Evolutionary conservation across 1,140 invertebrate species (phyloP).

Genomic region (Magallana angulata): DNA sequence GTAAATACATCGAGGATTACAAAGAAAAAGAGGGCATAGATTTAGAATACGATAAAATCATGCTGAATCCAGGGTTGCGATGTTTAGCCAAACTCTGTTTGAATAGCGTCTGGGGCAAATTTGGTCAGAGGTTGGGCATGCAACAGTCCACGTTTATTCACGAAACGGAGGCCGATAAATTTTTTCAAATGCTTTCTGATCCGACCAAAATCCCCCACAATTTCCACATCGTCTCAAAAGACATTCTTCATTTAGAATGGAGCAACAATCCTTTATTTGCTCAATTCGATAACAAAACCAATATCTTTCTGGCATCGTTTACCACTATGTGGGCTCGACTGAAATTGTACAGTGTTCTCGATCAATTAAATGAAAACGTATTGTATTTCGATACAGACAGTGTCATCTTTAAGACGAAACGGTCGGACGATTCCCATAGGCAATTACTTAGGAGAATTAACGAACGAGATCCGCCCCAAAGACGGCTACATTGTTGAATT

Average conservation of each 20-base stretch:
- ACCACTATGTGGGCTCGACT: slow-evolving; percentile 78
- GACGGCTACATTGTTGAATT: slow-evolving; percentile 45
- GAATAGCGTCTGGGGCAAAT: slow-evolving; percentile 63
- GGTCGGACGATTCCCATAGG: slow-evolving; percentile 45
- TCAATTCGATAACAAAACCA: slow-evolving; percentile 62
- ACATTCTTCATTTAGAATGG: slow-evolving; percentile 46
- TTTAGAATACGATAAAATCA: slow-evolving; percentile 65
- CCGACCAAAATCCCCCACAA: slow-evolving; percentile 31
- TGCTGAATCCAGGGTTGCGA: slow-evolving; percentile 73
- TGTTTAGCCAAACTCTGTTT: slow-evolving; percentile 64
- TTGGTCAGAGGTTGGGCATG: slow-evolving; percentile 58
- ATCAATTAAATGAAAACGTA: too few relatives aligned
- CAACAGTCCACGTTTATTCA: slow-evolving; percentile 47
- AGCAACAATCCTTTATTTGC: slow-evolving; percentile 33
- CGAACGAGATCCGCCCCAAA: slow-evolving; percentile 38
- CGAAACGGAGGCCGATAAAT: slow-evolving; percentile 52
- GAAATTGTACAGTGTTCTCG: slow-evolving; percentile 75
- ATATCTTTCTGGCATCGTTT: slow-evolving; percentile 76
- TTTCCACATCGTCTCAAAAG: slow-evolving; percentile 44
- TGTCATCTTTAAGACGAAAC: slow-evolving; percentile 39
- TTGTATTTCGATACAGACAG: slow-evolving; percentile 28
- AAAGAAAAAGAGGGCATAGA: slow-evolving; percentile 42
- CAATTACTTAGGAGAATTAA: slow-evolving; percentile 44
- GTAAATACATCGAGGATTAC: slow-evolving; percentile 31
- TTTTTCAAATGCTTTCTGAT: slow-evolving; percentile 56